Evolutionary conservation across 2,797 vertebrate genomes (phyloP).

Genomic region (Coregonus suidteri): DNA sequence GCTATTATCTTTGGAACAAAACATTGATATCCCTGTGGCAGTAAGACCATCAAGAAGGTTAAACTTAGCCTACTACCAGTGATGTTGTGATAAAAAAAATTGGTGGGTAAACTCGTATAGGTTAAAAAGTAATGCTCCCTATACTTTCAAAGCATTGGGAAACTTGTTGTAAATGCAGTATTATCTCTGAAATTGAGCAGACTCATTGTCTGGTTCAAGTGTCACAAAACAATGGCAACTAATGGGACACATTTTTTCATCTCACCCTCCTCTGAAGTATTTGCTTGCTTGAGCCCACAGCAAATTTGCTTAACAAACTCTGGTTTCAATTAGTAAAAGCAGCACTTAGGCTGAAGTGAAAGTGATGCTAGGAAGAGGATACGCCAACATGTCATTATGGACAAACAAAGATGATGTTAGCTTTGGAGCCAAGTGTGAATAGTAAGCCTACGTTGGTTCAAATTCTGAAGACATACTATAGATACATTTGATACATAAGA

Average conservation of each 20-base stretch:
- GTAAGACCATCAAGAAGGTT: background rate
- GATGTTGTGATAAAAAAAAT: background rate
- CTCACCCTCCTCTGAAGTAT: conserved; percentile 23
- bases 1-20: background rate
- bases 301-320: conserved; percentile 55
- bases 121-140: background rate
- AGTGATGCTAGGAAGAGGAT: background rate
- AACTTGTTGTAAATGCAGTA: no score
- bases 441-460: no score
- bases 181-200: no score
- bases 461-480: background rate
- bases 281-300: conserved; percentile 29
- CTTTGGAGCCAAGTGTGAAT: no score
- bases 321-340: conserved; percentile 42
- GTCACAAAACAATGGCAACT: no score
- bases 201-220: no score
- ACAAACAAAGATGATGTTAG: no score
- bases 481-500: background rate
- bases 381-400: no score
- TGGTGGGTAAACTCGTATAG: background rate
- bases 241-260: no score
- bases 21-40: background rate
- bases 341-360: conserved; percentile 1
- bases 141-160: background rate
- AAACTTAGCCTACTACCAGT: background rate